A percentile compares a stretch with the other conserved stretches of the same genome.
Conservation (phyloP, 2,113 vertebrate species). For the Lophochroa leadbeateri region DNA sequence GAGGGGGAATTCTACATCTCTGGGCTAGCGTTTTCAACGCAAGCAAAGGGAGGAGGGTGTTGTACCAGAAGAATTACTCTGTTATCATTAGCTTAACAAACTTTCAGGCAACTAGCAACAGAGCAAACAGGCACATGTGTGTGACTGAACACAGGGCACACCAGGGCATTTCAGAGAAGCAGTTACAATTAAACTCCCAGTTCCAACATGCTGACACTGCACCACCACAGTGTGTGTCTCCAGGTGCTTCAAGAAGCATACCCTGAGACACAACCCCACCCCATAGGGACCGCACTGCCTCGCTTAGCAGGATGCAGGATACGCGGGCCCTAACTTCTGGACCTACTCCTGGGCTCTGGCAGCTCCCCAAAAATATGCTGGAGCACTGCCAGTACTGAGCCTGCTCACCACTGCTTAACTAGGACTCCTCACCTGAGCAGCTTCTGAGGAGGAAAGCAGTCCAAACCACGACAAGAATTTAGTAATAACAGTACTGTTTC, state of each 20-base stretch:
- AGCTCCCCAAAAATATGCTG: background rate
- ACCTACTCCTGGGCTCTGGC: background rate
- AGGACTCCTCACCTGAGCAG: background rate
- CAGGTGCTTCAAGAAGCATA: background rate
- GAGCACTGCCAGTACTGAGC: background rate
- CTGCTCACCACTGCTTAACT: background rate
- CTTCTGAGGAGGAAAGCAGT: background rate
- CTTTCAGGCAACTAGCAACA: background rate
- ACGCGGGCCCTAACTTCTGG: rapidly evolving
- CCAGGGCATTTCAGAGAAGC: background rate
- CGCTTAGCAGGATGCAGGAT: background rate
- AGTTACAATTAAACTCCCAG: background rate
- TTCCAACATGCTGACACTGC: background rate
- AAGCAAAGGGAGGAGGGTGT: background rate
- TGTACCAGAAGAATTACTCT: background rate
- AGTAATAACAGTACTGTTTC: background rate
- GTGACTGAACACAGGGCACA: background rate
- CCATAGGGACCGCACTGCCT: background rate
- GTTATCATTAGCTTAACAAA: background rate
- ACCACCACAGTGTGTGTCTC: rapidly evolving
- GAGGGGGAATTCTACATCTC: background rate
- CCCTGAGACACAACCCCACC: background rate
- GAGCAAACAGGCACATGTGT: background rate
- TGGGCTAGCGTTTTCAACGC: background rate
- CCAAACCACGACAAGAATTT: background rate